Percentiles rank a stretch among this genome's conserved stretches.
Conservation (phyloP, 1,140 invertebrate species). For the Sycophaga agraensis region DNA sequence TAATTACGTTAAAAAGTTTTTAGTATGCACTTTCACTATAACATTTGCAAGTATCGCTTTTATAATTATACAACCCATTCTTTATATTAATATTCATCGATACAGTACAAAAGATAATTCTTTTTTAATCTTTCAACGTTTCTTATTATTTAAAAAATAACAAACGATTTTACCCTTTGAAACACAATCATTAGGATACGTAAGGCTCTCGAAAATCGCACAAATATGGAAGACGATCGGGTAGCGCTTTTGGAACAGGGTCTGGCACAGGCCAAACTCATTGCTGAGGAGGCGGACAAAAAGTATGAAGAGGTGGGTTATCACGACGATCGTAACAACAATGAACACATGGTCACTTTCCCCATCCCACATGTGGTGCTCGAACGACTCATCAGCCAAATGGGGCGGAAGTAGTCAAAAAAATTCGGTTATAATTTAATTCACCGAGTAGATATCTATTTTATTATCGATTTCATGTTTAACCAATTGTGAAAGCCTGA, state of each 20-base stretch:
- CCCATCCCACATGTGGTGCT: too few species aligned
- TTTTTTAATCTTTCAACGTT: constrained; percentile 16
- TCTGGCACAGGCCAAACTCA: constrained; percentile 93
- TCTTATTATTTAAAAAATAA: neutral
- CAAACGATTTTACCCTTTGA: constrained; percentile 2
- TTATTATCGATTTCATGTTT: too few species aligned
- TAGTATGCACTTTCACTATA: too few species aligned
- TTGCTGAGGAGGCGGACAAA: constrained; percentile 98
- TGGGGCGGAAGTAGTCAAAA: too few species aligned
- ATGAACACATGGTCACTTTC: too few species aligned
- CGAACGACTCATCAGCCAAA: constrained; percentile 12
- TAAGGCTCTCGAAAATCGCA: constrained; percentile 97
- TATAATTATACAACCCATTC: too few species aligned
- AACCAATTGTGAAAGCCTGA: too few species aligned
- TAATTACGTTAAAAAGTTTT: neutral
- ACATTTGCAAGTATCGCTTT: too few species aligned
- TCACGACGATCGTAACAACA: neutral
- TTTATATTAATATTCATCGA: too few species aligned
- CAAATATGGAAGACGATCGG: constrained; percentile 98
- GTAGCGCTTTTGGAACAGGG: constrained; percentile 92
- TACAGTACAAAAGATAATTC: too few species aligned
- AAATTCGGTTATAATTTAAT: too few species aligned
- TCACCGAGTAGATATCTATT: too few species aligned
- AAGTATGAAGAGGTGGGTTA: constrained; percentile 96
- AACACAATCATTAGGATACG: constrained; percentile 77